Conservation (phyloP, 2,888 invertebrate genomes). For the Macaria liturata region DNA sequence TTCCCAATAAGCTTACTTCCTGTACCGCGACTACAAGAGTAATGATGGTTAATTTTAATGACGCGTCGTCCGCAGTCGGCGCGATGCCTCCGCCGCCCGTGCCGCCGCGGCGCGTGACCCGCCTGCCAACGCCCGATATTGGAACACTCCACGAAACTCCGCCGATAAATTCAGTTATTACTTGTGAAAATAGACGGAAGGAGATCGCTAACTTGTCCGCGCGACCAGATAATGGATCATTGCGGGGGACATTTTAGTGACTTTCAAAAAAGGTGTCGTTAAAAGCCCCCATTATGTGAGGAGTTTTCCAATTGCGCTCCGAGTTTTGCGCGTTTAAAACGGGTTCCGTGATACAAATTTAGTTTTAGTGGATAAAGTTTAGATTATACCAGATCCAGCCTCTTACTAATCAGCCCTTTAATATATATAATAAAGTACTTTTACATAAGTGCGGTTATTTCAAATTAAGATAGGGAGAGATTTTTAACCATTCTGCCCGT, state of each 20-base stretch:
- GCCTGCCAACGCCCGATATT: constrained; percentile 71
- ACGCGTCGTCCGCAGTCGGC: constrained; percentile 70
- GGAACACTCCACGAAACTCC: constrained; percentile 77
- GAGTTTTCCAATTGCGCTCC: constrained; percentile 72
- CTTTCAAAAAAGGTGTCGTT: constrained; percentile 75
- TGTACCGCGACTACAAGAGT: constrained; percentile 75
- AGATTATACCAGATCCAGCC: constrained; percentile 50
- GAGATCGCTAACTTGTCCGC: constrained; percentile 82
- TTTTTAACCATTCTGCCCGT: not conserved
- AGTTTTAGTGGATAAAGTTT: constrained; percentile 57
- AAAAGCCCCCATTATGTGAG: constrained; percentile 76
- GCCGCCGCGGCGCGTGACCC: constrained; percentile 59
- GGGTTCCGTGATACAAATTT: constrained; percentile 59
- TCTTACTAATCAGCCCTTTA: constrained; percentile 32
- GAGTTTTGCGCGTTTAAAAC: constrained; percentile 61
- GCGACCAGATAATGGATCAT: constrained; percentile 82
- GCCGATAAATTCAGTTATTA: constrained; percentile 83
- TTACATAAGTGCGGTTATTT: constrained; percentile 22
- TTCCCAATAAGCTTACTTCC: constrained; percentile 75
- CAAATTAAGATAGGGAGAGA: constrained; percentile 1
- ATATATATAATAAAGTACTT: constrained; percentile 23
- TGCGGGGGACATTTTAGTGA: constrained; percentile 76
- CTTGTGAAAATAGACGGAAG: constrained; percentile 83
- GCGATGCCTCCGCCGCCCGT: constrained; percentile 45
- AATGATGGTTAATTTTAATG: constrained; percentile 83